phyloP scores from a whole-genome alignment of 2,113 vertebrate species.

The Percopsis transmontana region DNA sequence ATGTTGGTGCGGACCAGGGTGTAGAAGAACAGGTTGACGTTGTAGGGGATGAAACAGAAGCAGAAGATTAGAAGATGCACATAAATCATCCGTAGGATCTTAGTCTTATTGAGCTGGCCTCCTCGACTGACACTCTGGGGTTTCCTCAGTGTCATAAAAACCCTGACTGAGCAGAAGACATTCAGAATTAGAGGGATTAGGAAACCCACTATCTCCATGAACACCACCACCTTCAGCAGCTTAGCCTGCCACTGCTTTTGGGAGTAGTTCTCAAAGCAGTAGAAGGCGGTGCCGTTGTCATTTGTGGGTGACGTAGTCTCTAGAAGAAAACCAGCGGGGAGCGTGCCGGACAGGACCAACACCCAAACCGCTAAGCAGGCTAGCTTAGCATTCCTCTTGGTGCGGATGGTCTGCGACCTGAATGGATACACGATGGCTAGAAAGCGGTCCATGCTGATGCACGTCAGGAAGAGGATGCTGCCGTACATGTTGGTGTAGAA shows the following conservation, averaged over 20 bases:
- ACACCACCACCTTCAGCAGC: constrained; percentile 93
- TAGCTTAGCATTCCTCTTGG: constrained; percentile 87
- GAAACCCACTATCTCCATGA: constrained; percentile 95
- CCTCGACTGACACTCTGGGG: constrained; percentile 85
- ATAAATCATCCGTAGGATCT: constrained; percentile 92
- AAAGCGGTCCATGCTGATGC: constrained; percentile 95
- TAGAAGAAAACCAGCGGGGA: constrained; percentile 84
- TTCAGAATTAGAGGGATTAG: constrained; percentile 91
- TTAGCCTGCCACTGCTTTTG: constrained; percentile 88
- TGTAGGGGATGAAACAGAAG: constrained; percentile 97
- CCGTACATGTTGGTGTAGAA: constrained; percentile 99
- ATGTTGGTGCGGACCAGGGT: constrained; percentile 89
- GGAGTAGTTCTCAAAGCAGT: constrained; percentile 96
- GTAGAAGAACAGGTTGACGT: constrained; percentile 93
- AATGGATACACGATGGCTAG: constrained; percentile 95
- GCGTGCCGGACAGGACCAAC: constrained; percentile 87
- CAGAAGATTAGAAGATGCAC: constrained; percentile 94
- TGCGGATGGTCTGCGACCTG: constrained; percentile 85
- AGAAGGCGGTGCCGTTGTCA: constrained; percentile 40
- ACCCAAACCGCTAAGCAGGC: constrained; percentile 88
- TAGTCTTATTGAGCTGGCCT: constrained; percentile 87
- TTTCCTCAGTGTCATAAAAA: constrained; percentile 86
- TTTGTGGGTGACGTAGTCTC: constrained; percentile 77
- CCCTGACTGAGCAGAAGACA: constrained; percentile 89
- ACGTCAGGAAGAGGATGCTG: constrained; percentile 97